These are phyloP conservation scores for Sardinella longiceps DNA, from an alignment of 2,797 vertebrate genomes.

Conservation along the genomic window DNA sequence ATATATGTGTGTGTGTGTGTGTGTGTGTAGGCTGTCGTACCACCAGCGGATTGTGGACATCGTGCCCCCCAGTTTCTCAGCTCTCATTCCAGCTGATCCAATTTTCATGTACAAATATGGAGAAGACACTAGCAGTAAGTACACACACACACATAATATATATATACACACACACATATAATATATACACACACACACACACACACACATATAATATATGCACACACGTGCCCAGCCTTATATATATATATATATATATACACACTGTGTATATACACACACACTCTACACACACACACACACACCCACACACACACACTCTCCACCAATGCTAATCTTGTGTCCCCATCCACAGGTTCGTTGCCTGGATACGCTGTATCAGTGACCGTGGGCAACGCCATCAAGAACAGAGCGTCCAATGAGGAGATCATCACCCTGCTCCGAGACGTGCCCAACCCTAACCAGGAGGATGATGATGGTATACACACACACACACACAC, in stretches of 20 bases:
- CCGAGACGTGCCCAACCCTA: constrained; percentile 95
- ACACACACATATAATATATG: neutral
- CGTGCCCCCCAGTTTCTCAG: constrained; percentile 90
- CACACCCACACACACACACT: neutral
- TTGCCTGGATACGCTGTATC: constrained; percentile 88
- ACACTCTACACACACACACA: neutral
- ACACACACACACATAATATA: neutral
- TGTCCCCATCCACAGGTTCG: constrained; percentile 70
- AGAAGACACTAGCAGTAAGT: constrained; percentile 90
- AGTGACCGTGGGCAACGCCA: constrained; percentile 84
- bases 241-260: neutral
- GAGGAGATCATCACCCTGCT: constrained; percentile 92
- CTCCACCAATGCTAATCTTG: constrained; percentile 61
- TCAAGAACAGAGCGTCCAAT: constrained; percentile 93
- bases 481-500: constrained; percentile 28
- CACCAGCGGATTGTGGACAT: constrained; percentile 95
- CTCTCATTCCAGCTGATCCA: constrained; percentile 89
- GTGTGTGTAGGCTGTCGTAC: constrained; percentile 86
- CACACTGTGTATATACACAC: too few relatives aligned
- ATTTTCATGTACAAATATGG: constrained; percentile 87
- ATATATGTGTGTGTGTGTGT: neutral
- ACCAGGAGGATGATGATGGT: constrained; percentile 97
- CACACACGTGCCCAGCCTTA: neutral
- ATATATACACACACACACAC: neutral
- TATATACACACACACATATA: too few relatives aligned